Base-by-base conservation (phyloP, 2,797 vertebrate species). In the Halcyon chelicuti region DNA sequence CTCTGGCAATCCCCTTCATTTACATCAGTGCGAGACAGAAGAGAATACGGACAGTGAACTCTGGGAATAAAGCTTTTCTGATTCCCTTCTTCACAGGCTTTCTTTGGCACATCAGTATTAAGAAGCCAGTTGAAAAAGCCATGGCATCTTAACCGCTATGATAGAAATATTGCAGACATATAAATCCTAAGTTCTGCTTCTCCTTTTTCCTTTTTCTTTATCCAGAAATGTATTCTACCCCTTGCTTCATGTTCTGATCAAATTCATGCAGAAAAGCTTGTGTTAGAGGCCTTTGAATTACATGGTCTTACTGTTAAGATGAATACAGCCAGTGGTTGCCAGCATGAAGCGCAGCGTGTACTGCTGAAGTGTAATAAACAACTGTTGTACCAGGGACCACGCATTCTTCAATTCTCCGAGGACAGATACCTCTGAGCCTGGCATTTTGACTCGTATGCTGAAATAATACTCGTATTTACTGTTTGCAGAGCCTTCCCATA, bases 51-150 rank as follows among this genome's bases (percentile, higher is more conserved):
- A 42, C 14, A 4, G 22, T 70, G 75, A 74, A 26, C 68, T 87
- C 77, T 16, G 58, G 55, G 31, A 84, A 75, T 88, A 72, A 91
- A 78, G 58, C 88, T 78, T 25, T 47, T 88, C 66, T 63, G 76
- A 81, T 90, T 88, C 73, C 29, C 28, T 25, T 66, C 62, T 62
- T 78, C 1, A 0, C 17, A 7, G 19, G 25, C 40, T 80, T 77
- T 78, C 58, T 21, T n/a, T 90, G 81, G 72, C 73, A 54, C 33
- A 44, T 72, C 70, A 29, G 39, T 23, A 21, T 67, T 88, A 66
- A 72, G 89, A 66, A 90, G 51, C 68, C 39, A 14, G 42, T 51
- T 84, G 79, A 77, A 90, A 95, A 94, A 42, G 65, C 81, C 31
- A 1, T 12, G 33, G 57, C 10, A 0, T 68, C 62, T 83, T 65